Conservation (phyloP, 2,113 vertebrate genomes). For the Lycocorax pyrrhopterus region DNA sequence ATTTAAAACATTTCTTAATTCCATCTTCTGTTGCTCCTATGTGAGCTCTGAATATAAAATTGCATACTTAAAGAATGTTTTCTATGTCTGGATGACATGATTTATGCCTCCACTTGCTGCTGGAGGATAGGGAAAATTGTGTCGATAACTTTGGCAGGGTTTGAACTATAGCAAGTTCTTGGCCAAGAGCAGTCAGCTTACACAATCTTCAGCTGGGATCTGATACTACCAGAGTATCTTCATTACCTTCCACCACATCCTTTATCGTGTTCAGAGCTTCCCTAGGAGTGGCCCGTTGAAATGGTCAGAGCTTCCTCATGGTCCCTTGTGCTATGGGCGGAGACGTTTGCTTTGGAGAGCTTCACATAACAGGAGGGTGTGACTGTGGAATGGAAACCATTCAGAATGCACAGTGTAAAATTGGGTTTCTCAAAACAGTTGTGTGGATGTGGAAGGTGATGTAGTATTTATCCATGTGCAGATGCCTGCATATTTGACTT, state of each 20-base stretch:
- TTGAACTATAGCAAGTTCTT: neutral
- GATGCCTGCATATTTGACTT: neutral
- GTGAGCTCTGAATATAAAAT: neutral
- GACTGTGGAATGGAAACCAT: neutral
- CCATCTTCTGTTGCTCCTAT: neutral
- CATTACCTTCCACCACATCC: neutral
- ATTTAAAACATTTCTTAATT: neutral
- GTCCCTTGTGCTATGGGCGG: neutral
- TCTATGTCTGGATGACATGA: neutral
- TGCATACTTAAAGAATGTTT: neutral
- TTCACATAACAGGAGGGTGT: accelerated
- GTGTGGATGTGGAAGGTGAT: neutral
- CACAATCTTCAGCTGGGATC: neutral
- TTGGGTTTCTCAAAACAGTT: neutral
- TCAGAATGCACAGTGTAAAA: neutral
- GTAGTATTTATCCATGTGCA: neutral
- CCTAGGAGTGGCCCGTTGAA: neutral
- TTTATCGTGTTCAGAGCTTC: neutral
- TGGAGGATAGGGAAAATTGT: neutral
- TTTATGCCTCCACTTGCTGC: neutral
- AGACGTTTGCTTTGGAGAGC: neutral
- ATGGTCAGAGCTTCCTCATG: neutral
- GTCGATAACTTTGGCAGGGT: neutral
- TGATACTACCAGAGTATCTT: neutral
- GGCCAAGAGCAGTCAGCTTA: neutral